These are phyloP conservation scores for Sebastes umbrosus DNA, from an alignment of 2,797 vertebrate species.

Conservation along the genomic window DNA sequence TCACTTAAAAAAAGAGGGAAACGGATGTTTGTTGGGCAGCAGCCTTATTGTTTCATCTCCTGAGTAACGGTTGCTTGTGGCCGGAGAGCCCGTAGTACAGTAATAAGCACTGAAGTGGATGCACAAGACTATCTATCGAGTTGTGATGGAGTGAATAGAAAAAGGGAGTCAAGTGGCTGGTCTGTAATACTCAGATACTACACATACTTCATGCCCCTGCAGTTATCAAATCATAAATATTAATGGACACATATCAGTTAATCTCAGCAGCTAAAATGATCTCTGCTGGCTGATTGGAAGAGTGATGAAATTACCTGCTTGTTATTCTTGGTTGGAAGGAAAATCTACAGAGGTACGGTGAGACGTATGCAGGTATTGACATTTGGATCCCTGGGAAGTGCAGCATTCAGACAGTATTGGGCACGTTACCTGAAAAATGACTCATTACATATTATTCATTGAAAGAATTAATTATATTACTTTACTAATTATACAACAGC, in stretches of 20 bases:
- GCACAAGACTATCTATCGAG: background rate
- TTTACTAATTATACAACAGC: background rate
- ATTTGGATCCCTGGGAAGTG: background rate
- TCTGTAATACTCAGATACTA: background rate
- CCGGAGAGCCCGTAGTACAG: background rate
- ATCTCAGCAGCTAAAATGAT: conserved; percentile 3
- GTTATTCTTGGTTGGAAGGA: background rate
- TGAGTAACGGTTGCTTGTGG: background rate
- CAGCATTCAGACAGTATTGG: background rate
- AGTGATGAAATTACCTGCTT: background rate
- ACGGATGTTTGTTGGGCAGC: background rate
- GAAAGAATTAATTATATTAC: too few relatives aligned
- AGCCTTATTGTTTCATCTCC: background rate
- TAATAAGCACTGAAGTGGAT: background rate
- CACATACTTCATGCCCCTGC: conserved; percentile 1
- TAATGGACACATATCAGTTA: conserved; percentile 14
- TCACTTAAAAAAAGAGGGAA: background rate
- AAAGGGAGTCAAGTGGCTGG: background rate
- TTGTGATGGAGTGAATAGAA: background rate
- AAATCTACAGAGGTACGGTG: background rate
- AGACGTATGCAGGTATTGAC: background rate
- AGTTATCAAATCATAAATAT: conserved; percentile 29
- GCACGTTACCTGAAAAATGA: too few relatives aligned
- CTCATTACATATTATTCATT: too few relatives aligned
- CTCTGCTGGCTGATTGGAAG: background rate